Conservation (phyloP, 1,140 invertebrate genomes). For the Drosophila repleta region DNA sequence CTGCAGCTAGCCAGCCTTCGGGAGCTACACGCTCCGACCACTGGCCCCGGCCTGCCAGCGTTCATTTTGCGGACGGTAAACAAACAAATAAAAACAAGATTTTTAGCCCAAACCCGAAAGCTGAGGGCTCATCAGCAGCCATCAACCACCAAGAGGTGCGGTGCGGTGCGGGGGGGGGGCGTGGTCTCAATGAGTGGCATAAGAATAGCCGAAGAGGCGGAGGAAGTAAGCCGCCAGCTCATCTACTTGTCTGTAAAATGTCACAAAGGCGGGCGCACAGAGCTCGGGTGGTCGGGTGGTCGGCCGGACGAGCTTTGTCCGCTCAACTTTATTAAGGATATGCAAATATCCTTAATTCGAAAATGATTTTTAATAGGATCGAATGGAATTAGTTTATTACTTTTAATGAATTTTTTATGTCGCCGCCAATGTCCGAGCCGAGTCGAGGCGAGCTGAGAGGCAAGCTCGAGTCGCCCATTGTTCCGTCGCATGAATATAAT, state of each 20-base stretch:
- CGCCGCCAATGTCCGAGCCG: slow-evolving; percentile 33
- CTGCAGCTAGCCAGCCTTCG: neutral
- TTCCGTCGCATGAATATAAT: slow-evolving; percentile 71
- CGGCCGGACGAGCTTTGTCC: slow-evolving; percentile 10
- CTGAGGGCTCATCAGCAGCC: slow-evolving; percentile 60
- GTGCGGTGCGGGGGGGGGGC: neutral
- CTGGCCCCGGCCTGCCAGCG: slow-evolving; percentile 45
- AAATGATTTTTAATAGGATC: slow-evolving; percentile 84
- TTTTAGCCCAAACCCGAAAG: slow-evolving; percentile 30
- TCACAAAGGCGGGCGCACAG: slow-evolving; percentile 59
- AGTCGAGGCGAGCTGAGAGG: neutral
- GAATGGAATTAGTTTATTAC: slow-evolving; percentile 84
- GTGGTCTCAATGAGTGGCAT: slow-evolving; percentile 3
- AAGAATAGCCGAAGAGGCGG: slow-evolving; percentile 25
- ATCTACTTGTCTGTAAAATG: slow-evolving; percentile 80
- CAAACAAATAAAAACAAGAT: slow-evolving; percentile 83
- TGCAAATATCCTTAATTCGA: slow-evolving; percentile 84
- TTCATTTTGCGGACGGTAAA: slow-evolving; percentile 82
- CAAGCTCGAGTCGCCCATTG: slow-evolving; percentile 40
- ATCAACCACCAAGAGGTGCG: slow-evolving; percentile 61
- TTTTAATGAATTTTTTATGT: slow-evolving; percentile 84
- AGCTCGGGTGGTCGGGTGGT: neutral
- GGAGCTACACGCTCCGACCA: too few relatives aligned
- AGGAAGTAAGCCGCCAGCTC: slow-evolving; percentile 34
- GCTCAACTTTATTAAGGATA: slow-evolving; percentile 83